Evolutionary conservation across 2,113 vertebrate genomes (phyloP).

Genomic region (Syrrhaptes paradoxus): DNA sequence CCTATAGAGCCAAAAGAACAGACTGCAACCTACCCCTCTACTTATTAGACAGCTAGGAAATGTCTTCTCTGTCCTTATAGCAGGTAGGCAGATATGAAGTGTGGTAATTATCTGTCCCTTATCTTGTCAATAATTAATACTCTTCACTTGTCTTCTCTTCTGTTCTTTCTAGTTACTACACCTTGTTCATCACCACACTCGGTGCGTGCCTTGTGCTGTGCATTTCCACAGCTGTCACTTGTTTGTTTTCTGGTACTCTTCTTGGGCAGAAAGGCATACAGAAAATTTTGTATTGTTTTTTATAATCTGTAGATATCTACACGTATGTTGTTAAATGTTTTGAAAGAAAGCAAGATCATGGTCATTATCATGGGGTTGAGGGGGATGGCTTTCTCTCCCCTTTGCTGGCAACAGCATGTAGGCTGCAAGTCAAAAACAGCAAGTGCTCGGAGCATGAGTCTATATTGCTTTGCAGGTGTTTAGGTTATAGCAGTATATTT

Average conservation of each 20-base stretch:
- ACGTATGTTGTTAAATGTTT: background rate
- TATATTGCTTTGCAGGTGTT: background rate
- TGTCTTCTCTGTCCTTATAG: background rate
- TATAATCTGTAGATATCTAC: background rate
- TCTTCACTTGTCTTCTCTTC: constrained; percentile 15
- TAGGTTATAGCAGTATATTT: background rate
- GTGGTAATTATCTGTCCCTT: constrained; percentile 35
- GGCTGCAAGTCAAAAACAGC: background rate
- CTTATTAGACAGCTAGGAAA: constrained; percentile 5
- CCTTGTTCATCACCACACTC: background rate
- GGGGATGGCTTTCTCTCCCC: background rate
- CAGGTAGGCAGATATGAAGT: constrained; percentile 25
- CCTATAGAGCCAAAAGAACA: background rate
- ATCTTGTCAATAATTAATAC: constrained; percentile 51
- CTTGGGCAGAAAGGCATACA: background rate
- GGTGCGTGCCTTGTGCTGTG: background rate
- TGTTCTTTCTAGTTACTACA: background rate
- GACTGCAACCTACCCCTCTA: background rate
- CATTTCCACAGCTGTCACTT: background rate
- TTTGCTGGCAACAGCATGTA: background rate
- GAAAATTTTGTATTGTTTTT: background rate
- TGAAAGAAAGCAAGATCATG: background rate
- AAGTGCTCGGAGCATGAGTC: background rate
- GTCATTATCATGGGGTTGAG: background rate
- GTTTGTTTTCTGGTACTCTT: background rate